Conservation (phyloP, 2,113 vertebrate genomes). For the Sprattus sprattus region DNA sequence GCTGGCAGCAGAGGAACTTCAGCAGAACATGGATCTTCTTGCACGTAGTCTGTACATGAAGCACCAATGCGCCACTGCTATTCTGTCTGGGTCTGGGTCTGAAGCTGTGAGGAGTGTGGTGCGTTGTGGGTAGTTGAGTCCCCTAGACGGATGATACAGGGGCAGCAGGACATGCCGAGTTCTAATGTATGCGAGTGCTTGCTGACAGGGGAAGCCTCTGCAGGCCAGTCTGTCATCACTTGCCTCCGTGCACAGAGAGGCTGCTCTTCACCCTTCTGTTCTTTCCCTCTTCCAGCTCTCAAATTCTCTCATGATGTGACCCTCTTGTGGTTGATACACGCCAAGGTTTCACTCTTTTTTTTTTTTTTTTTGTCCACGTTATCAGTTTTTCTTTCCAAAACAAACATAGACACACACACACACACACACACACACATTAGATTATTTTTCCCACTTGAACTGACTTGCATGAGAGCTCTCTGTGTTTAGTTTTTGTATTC, state of each 20-base stretch:
- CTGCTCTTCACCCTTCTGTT: background rate
- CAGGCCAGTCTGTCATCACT: background rate
- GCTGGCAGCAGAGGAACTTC: background rate
- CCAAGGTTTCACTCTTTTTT: too few species aligned
- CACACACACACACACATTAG: too few species aligned
- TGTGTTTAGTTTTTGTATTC: background rate
- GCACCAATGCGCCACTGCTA: background rate
- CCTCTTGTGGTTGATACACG: too few species aligned
- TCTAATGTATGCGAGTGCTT: background rate
- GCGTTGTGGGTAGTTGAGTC: background rate
- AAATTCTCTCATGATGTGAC: too few species aligned
- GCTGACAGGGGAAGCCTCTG: background rate
- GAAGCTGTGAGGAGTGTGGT: background rate
- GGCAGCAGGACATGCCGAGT: background rate
- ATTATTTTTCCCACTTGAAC: background rate
- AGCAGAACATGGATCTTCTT: background rate
- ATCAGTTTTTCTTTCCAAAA: too few species aligned
- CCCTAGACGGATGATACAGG: background rate
- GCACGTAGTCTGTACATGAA: background rate
- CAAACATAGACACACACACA: background rate
- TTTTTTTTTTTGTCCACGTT: too few species aligned
- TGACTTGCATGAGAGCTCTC: background rate
- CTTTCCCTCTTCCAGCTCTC: too few species aligned
- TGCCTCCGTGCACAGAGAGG: background rate
- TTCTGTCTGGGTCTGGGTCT: background rate